Evolutionary conservation across 2,888 invertebrate genomes (phyloP).

Genomic region (Elgonia sp.): DNA sequence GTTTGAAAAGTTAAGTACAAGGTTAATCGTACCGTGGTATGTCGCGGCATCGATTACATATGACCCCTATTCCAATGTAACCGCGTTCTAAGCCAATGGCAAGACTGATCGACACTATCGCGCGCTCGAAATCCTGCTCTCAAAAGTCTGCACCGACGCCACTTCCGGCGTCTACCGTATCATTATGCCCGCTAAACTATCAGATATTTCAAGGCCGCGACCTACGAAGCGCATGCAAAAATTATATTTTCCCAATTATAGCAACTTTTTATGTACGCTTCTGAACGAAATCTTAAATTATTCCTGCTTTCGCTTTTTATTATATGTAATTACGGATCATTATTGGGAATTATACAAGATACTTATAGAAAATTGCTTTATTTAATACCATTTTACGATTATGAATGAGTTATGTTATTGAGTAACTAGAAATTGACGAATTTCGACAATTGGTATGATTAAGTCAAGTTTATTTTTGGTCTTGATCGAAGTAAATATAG

Average conservation of each 20-base stretch:
- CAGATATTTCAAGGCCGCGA: conserved; percentile 69
- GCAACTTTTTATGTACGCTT: conserved; percentile 32
- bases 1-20: no score
- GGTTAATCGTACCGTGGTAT: no score
- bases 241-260: conserved; percentile 58
- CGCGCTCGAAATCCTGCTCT: conserved; percentile 72
- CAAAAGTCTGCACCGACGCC: conserved; percentile 65
- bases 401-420: no score
- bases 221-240: conserved; percentile 65
- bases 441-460: no score
- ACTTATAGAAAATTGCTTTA: no score
- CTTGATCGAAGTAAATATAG: no score
- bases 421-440: no score
- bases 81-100: conserved; percentile 73
- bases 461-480: no score
- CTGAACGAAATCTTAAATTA: neutral
- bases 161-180: conserved; percentile 69
- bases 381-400: no score
- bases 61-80: conserved; percentile 81
- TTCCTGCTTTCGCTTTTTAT: conserved; percentile 6
- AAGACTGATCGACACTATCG: conserved; percentile 68
- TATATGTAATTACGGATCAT: conserved; percentile 11
- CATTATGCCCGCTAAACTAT: conserved; percentile 65
- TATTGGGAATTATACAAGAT: neutral
- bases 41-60: no score